A percentile compares a stretch with the other conserved stretches of the same genome.
Conservation (phyloP, 2,888 invertebrate genomes). For the Troides helena region DNA sequence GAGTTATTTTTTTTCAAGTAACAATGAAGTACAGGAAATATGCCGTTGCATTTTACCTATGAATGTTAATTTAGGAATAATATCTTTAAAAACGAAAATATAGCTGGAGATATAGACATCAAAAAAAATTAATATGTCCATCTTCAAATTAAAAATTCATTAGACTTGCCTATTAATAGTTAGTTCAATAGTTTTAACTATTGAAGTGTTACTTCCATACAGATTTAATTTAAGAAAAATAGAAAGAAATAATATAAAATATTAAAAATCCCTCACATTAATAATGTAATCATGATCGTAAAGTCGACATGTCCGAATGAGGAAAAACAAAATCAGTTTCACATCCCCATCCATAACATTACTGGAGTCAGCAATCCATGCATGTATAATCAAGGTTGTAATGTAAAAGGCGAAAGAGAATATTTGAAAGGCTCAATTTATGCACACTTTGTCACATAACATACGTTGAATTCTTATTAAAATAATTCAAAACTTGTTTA, state of each 20-base stretch:
- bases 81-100: no score
- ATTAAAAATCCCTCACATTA: background rate
- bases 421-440: constrained; percentile 5
- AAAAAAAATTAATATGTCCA: no score
- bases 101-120: no score
- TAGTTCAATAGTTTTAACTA: no score
- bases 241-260: background rate
- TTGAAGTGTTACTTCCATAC: no score
- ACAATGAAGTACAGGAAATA: no score
- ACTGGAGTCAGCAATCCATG: constrained; percentile 13
- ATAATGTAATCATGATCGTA: constrained; percentile 2
- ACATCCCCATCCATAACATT: constrained; percentile 11
- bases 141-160: no score
- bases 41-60: background rate
- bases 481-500: background rate
- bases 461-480: background rate
- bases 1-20: no score
- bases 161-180: no score
- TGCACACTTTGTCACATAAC: background rate
- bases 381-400: constrained; percentile 21
- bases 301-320: constrained; percentile 5
- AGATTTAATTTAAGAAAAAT: no score
- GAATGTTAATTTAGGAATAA: background rate
- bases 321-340: constrained; percentile 18
- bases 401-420: constrained; percentile 6